These are phyloP conservation scores for Agonum fuliginosum DNA, from an alignment of 2,888 invertebrate species.

Conservation along the genomic window DNA sequence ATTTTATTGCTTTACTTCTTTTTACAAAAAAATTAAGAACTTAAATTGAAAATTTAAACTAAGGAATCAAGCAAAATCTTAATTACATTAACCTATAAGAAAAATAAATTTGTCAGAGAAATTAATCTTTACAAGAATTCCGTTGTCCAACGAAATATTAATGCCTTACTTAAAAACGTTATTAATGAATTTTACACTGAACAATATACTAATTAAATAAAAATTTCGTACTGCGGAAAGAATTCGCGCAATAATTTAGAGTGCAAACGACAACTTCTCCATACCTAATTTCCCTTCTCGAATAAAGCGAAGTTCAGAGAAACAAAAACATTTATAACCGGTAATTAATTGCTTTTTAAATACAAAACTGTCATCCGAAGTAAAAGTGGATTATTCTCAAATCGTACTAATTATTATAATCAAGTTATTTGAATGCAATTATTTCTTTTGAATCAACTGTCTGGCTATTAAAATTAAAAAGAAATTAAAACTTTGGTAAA, in stretches of 20 bases:
- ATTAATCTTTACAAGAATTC: slow-evolving; percentile 24
- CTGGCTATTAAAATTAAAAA: not conserved
- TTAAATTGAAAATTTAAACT: not conserved
- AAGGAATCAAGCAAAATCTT: not conserved
- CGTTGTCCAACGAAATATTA: slow-evolving; percentile 17
- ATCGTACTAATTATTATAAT: slow-evolving; percentile 3
- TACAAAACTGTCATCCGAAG: slow-evolving; percentile 11
- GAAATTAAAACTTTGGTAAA: not conserved
- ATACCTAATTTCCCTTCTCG: slow-evolving; percentile 26
- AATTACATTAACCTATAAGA: slow-evolving; percentile 12
- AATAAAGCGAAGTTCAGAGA: slow-evolving; percentile 10
- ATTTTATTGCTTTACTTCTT: too few species aligned
- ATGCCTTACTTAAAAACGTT: slow-evolving; percentile 18
- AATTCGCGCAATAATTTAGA: slow-evolving; percentile 21
- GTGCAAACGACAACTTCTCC: slow-evolving; percentile 8
- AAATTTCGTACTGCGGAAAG: slow-evolving; percentile 5
- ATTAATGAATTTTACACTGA: slow-evolving; percentile 27
- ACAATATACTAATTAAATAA: slow-evolving; percentile 33
- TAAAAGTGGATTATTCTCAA: slow-evolving; percentile 8
- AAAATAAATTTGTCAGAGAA: slow-evolving; percentile 5
- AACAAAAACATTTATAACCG: slow-evolving; percentile 32
- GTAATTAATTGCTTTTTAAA: slow-evolving; percentile 41
- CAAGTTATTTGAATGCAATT: slow-evolving; percentile 11
- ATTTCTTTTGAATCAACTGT: slow-evolving; percentile 7
- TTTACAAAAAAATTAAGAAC: too few species aligned